Base-by-base conservation (phyloP, 2,797 vertebrate species). In the Melanotaenia trifasciata region DNA sequence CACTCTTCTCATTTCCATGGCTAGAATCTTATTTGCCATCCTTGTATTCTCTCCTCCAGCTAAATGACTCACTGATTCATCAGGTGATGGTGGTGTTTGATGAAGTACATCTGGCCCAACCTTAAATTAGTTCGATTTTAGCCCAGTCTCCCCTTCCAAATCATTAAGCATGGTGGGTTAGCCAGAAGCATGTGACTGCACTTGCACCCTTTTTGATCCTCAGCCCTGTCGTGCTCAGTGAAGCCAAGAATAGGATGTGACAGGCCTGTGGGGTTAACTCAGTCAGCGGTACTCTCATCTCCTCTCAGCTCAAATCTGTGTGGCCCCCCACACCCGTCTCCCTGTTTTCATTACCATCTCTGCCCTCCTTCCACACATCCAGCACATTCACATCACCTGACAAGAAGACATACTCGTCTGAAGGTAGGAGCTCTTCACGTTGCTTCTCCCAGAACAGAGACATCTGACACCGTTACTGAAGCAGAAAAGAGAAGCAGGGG, bases 211-310 rank as follows among this genome's bases (percentile, higher is more conserved):
- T 85, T 93, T 90, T 87, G 89, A 84, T 91, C 82, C 84, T 81
- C 75, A 36, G 84, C 85, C 78, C 78, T 38, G 78, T 87, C 80
- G 88, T 91, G 93, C 85, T 93, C 94, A 93, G 86, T 87, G 91
- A 90, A 90, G 91, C 91, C 65, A 78, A 94, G 91, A 94, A 94
- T 91, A 84, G 87, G 90, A 94, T 90, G 78, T 91, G 93, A 94
- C 94, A 90, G 79, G 90, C 90, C 89, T 90, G 88, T 80, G 84
- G 89, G 92, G 92, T 91, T 91, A 90, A 92, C 84, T 81, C 88
- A 86, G 92, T 92, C 90, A 88, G 88, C 63, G 73, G 82, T 64
- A 70, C 80, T 71, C 86, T 87, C 75, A 75, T 90, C 76, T 89
- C 81, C 79, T 83, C 80, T 68, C 79, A 84, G 87, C 86, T 89